Evolutionary conservation across 2,113 vertebrate species (phyloP).

Genomic region (Apeltes quadracus): DNA sequence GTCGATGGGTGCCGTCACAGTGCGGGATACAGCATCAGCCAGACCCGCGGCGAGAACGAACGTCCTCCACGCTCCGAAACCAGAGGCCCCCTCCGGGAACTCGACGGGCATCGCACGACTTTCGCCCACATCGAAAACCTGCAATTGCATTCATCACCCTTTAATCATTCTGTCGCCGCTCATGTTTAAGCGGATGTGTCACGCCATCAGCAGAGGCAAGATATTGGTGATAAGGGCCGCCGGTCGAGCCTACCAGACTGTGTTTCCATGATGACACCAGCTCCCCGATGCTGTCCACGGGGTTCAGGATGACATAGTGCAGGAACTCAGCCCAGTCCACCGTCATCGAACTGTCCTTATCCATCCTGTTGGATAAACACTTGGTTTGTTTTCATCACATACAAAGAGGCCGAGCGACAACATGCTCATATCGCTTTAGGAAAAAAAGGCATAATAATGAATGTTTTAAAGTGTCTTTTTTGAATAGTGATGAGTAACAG

Average conservation of each 20-base stretch:
- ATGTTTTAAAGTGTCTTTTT: neutral
- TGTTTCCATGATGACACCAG: constrained; percentile 81
- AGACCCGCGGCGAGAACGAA: constrained; percentile 75
- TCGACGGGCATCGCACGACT: constrained; percentile 76
- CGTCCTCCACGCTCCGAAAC: constrained; percentile 64
- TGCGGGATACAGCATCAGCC: constrained; percentile 77
- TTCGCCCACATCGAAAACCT: constrained; percentile 82
- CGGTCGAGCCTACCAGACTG: constrained; percentile 64
- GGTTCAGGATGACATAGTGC: constrained; percentile 78
- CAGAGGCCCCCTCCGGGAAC: constrained; percentile 64
- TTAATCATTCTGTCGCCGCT: neutral
- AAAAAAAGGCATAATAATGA: neutral
- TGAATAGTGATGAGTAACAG: neutral
- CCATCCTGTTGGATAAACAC: constrained; percentile 73
- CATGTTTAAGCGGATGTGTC: constrained; percentile 4
- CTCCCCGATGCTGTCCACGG: constrained; percentile 75
- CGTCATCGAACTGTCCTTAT: constrained; percentile 79
- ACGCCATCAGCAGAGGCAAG: neutral
- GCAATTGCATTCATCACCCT: neutral
- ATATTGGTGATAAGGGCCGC: neutral
- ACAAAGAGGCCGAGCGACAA: neutral
- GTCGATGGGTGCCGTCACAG: constrained; percentile 79
- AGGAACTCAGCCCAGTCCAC: constrained; percentile 82
- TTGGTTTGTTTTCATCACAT: neutral
- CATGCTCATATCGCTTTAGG: neutral